These are phyloP conservation scores for Takifugu rubripes DNA, from an alignment of 2,797 vertebrate genomes.

Conservation along the genomic window DNA sequence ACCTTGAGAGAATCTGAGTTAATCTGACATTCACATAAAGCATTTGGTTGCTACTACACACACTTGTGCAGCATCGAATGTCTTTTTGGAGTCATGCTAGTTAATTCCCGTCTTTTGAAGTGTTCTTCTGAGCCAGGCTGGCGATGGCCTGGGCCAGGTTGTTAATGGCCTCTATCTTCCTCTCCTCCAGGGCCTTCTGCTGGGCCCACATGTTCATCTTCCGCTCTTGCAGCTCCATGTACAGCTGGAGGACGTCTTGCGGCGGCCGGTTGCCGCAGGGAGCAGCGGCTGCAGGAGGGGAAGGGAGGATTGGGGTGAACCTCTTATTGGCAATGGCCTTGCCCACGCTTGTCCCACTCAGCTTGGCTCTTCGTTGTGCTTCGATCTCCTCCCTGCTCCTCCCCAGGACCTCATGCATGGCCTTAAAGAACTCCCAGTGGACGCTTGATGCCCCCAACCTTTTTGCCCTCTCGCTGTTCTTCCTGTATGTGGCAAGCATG, in stretches of 20 bases:
- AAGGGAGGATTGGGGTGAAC: conserved; percentile 77
- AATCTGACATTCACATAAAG: no score
- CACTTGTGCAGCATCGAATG: not conserved
- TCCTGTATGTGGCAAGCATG: conserved; percentile 79
- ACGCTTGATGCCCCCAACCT: conserved; percentile 64
- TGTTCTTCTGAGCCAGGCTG: conserved; percentile 68
- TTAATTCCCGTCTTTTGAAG: conserved; percentile 44
- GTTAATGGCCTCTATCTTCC: conserved; percentile 81
- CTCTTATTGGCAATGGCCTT: conserved; percentile 72
- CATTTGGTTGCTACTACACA: no score
- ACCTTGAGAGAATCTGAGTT: no score
- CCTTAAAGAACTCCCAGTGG: conserved; percentile 81
- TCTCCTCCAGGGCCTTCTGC: conserved; percentile 79
- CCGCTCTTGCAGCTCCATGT: conserved; percentile 81
- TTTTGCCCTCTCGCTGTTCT: conserved; percentile 73
- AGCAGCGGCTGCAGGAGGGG: conserved; percentile 44
- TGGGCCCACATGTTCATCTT: conserved; percentile 83
- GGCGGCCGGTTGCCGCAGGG: conserved; percentile 60
- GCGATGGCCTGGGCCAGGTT: conserved; percentile 78
- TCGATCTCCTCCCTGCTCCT: conserved; percentile 72
- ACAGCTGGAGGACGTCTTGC: conserved; percentile 77
- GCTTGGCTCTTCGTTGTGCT: conserved; percentile 66
- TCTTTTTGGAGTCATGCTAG: conserved; percentile 5
- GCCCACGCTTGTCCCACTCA: conserved; percentile 61
- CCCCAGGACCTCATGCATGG: conserved; percentile 75